These are phyloP conservation scores for Pinctada fucata DNA, from an alignment of 2,888 invertebrate species.

Conservation along the genomic window DNA sequence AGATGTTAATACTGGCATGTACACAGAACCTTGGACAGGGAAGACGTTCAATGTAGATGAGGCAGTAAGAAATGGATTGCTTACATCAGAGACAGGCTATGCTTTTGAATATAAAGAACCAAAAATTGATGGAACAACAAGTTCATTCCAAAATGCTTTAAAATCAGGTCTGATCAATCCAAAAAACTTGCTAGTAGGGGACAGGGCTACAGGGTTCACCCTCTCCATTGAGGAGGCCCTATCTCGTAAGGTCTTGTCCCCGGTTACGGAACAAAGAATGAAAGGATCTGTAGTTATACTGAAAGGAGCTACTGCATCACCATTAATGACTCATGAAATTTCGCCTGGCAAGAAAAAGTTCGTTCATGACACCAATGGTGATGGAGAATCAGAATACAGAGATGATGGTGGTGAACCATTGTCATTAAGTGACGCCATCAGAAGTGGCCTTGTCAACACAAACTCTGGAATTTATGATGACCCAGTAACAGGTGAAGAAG, in stretches of 20 bases:
- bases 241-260: slow-evolving; percentile 74
- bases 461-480: slow-evolving; percentile 86
- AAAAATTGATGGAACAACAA: slow-evolving; percentile 66
- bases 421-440: slow-evolving; percentile 54
- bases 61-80: slow-evolving; percentile 79
- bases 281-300: slow-evolving; percentile 63
- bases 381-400: slow-evolving; percentile 15
- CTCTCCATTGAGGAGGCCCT: slow-evolving; percentile 88
- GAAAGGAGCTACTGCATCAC: slow-evolving; percentile 54
- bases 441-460: slow-evolving; percentile 69
- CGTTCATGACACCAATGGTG: slow-evolving; percentile 35
- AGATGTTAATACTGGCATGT: slow-evolving; percentile 71
- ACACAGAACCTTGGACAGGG: slow-evolving; percentile 89
- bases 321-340: slow-evolving; percentile 18
- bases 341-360: slow-evolving; percentile 44
- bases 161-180: slow-evolving; percentile 88
- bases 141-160: slow-evolving; percentile 82
- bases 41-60: slow-evolving; percentile 89
- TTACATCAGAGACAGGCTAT: slow-evolving; percentile 59
- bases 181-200: slow-evolving; percentile 84
- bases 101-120: slow-evolving; percentile 67
- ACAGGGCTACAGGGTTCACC: slow-evolving; percentile 81
- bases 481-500: slow-evolving; percentile 87
- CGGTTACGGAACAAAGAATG: slow-evolving; percentile 63
- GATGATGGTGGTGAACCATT: slow-evolving; percentile 26